Evolutionary conservation across 2,113 vertebrate species (phyloP).

Genomic region (Epinephelus fuscoguttatus): DNA sequence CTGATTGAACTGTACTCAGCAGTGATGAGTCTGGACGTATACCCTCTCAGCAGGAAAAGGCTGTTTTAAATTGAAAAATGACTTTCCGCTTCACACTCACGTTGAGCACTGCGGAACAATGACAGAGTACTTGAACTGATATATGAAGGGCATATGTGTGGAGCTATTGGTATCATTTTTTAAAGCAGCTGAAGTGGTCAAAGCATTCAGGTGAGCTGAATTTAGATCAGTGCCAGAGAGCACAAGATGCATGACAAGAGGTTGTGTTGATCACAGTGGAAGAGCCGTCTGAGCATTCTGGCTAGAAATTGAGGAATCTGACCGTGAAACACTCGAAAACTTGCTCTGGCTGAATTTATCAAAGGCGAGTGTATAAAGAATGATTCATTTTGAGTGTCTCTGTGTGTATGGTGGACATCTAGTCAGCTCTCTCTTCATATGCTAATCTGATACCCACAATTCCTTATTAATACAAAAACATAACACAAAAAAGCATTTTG

Average conservation of each 20-base stretch:
- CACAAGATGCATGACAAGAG: conserved; percentile 1
- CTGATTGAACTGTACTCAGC: not conserved
- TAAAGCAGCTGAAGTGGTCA: conserved; percentile 17
- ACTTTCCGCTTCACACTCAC: conserved; percentile 3
- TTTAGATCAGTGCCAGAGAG: conserved; percentile 32
- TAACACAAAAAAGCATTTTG: not conserved
- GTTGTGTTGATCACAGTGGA: conserved; percentile 4
- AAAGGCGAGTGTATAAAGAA: not conserved
- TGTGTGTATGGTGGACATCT: not conserved
- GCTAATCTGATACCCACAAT: conserved; percentile 5
- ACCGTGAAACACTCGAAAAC: not conserved
- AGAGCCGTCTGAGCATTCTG: conserved; percentile 8
- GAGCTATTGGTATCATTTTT: conserved; percentile 22
- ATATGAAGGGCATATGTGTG: conserved; percentile 25
- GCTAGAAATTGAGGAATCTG: conserved; percentile 18
- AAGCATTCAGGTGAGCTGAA: conserved; percentile 38
- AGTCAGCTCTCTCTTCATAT: not conserved
- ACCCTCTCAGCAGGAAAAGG: conserved; percentile 10
- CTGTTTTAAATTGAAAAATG: not conserved
- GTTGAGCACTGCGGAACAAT: conserved; percentile 38
- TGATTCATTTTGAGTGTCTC: not conserved
- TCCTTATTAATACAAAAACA: not conserved
- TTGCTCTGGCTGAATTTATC: not conserved
- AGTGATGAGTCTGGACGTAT: conserved; percentile 4
- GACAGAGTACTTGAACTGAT: conserved; percentile 25